Conservation (phyloP, 2,113 vertebrate genomes). For the Phodopus roborovskii region DNA sequence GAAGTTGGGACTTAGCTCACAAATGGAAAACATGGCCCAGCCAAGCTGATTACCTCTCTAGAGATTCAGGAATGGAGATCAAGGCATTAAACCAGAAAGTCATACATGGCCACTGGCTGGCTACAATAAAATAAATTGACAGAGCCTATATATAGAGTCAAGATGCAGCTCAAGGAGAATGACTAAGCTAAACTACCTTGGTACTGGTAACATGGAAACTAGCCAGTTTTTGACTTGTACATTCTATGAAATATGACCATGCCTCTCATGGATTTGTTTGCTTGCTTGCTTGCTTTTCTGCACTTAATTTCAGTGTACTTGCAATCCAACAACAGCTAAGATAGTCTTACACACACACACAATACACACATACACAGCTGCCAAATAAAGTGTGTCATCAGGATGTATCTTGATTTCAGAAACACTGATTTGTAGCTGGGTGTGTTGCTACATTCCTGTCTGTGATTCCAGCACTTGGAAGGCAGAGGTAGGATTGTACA, state of each 20-base stretch:
- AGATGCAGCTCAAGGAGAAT: background rate
- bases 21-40: background rate
- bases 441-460: background rate
- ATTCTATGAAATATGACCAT: background rate
- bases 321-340: background rate
- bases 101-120: fast-evolving
- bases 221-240: background rate
- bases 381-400: background rate
- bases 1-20: background rate
- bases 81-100: background rate
- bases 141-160: background rate
- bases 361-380: background rate
- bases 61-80: background rate
- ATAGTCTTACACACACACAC: background rate
- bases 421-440: background rate
- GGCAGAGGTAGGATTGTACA: background rate
- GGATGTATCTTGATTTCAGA: background rate
- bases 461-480: background rate
- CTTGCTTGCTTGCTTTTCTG: background rate
- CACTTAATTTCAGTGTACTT: background rate
- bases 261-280: background rate
- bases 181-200: too few relatives aligned
- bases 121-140: background rate
- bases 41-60: background rate
- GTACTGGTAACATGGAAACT: too few relatives aligned